Percentiles rank a stretch among this genome's conserved stretches.
These are phyloP conservation scores for Hermetia illucens DNA, from an alignment of 1,140 invertebrate genomes.

Conservation along the genomic window DNA sequence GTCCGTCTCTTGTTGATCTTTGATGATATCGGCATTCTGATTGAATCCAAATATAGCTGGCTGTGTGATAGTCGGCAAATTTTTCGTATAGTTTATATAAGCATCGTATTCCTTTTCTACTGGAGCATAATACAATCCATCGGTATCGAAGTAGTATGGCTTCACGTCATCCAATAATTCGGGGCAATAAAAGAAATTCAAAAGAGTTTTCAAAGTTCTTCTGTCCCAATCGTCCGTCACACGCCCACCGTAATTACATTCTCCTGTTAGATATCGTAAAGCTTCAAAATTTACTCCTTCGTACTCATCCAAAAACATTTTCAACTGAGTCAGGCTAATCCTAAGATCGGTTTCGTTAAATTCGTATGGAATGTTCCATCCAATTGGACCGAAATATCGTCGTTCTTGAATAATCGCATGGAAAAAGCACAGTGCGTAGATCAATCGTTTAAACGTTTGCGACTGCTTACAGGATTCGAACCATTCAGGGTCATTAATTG, in stretches of 20 bases:
- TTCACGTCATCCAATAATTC: slow-evolving; percentile 36
- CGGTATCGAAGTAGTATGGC: slow-evolving; percentile 43
- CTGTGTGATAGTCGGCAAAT: slow-evolving; percentile 61
- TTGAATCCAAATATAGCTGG: slow-evolving; percentile 89
- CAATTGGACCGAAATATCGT: slow-evolving; percentile 80
- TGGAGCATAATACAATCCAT: slow-evolving; percentile 61
- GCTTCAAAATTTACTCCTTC: slow-evolving; percentile 80
- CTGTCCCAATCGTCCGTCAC: slow-evolving; percentile 94
- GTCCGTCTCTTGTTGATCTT: slow-evolving; percentile 79
- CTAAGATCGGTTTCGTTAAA: slow-evolving; percentile 91
- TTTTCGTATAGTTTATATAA: slow-evolving; percentile 62
- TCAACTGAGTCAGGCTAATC: slow-evolving; percentile 74
- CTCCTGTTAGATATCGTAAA: slow-evolving; percentile 77
- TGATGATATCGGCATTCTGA: slow-evolving; percentile 86
- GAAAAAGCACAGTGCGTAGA: slow-evolving; percentile 88
- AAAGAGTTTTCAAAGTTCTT: slow-evolving; percentile 67
- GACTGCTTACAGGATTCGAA: slow-evolving; percentile 70
- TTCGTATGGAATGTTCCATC: slow-evolving; percentile 92
- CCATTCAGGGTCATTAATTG: slow-evolving; percentile 75
- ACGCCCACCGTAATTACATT: slow-evolving; percentile 93
- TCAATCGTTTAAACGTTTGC: slow-evolving; percentile 65
- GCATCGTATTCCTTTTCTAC: slow-evolving; percentile 56
- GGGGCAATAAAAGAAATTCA: slow-evolving; percentile 66
- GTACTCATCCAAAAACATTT: slow-evolving; percentile 80
- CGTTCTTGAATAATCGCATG: slow-evolving; percentile 86